These are phyloP conservation scores for Synergus gifuensis DNA, from an alignment of 2,888 invertebrate species.

Conservation along the genomic window DNA sequence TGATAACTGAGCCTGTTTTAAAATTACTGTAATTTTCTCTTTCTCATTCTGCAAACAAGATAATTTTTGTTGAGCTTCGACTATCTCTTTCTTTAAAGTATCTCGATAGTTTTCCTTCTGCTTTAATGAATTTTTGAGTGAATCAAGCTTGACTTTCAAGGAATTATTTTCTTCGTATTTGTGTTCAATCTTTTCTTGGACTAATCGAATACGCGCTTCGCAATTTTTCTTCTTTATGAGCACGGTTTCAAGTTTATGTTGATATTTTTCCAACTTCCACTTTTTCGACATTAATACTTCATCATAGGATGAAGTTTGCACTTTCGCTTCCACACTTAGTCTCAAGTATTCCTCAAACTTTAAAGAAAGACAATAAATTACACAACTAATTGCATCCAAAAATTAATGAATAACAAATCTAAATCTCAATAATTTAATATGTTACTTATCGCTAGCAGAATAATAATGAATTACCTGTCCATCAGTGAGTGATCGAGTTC, in stretches of 20 bases:
- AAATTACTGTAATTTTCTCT: not conserved
- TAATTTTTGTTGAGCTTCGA: not conserved
- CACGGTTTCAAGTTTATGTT: not conserved
- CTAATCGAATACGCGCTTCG: not conserved
- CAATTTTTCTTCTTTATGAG: not conserved
- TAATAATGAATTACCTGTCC: constrained; percentile 2
- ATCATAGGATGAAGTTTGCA: not conserved
- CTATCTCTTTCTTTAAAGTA: not conserved
- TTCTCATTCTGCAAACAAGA: not conserved
- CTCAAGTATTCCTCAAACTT: not conserved
- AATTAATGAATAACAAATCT: no score
- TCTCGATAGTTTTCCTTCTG: not conserved
- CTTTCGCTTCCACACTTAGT: not conserved
- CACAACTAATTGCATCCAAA: not conserved
- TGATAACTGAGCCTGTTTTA: not conserved
- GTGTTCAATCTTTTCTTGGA: not conserved
- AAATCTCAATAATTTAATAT: not conserved
- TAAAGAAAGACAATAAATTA: not conserved
- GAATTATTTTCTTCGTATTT: not conserved
- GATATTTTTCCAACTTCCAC: not conserved
- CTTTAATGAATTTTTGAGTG: not conserved
- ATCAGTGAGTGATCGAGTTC: not conserved
- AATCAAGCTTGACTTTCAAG: not conserved
- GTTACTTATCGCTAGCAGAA: not conserved
- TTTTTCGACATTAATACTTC: not conserved